phyloP scores from a whole-genome alignment of 1,140 invertebrate species.

The Penaeus japonicus region DNA sequence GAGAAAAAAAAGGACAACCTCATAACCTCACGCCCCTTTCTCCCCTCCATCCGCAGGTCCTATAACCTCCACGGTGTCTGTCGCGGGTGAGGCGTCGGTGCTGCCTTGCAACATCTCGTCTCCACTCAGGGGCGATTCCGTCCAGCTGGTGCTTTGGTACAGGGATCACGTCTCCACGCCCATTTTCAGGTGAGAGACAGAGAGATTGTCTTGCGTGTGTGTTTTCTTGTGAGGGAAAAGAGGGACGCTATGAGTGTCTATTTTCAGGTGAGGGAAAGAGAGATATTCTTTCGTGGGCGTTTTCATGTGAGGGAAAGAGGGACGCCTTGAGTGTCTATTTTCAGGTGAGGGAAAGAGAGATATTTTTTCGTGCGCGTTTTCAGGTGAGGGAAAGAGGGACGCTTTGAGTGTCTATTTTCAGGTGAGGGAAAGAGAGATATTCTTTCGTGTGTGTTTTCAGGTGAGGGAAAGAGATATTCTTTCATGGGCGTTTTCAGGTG shows the following conservation, averaged over 20 bases:
- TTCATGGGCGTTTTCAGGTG: no score
- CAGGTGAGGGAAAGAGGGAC: constrained; percentile 69
- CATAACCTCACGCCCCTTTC: no score
- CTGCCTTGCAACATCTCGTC: constrained; percentile 83
- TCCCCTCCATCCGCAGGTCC: constrained; percentile 28
- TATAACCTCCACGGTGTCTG: constrained; percentile 74
- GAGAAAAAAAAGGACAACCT: no score
- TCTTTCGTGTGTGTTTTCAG: constrained; percentile 74
- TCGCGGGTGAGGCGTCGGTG: constrained; percentile 76
- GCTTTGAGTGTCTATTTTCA: no score
- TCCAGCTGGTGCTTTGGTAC: constrained; percentile 86
- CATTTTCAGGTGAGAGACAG: constrained; percentile 78
- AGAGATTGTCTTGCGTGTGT: background rate
- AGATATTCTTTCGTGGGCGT: no score
- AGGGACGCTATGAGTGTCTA: no score
- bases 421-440: no score
- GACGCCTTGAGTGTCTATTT: no score
- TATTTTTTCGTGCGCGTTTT: constrained; percentile 72
- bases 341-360: no score
- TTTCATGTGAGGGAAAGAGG: no score
- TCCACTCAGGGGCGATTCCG: constrained; percentile 76
- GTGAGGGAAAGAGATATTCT: constrained; percentile 65
- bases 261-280: no score
- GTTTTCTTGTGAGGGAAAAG: background rate
- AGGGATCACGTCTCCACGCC: constrained; percentile 77